These are phyloP conservation scores for Cactoblastis cactorum DNA, from an alignment of 2,888 invertebrate genomes.

Conservation along the genomic window DNA sequence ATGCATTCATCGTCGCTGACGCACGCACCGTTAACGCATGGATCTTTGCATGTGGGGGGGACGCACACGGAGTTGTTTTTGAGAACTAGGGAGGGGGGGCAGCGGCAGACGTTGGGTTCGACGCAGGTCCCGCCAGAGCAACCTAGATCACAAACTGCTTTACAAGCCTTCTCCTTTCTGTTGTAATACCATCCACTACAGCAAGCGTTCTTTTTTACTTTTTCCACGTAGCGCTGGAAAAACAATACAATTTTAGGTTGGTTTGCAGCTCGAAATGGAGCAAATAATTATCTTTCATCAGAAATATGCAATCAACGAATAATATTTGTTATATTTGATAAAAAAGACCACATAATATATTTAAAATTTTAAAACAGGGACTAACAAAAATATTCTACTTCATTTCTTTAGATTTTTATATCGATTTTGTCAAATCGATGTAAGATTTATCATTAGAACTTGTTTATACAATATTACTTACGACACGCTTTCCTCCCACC, in stretches of 20 bases:
- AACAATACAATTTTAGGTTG: neutral
- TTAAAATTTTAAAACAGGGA: too few species aligned
- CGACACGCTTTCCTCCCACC: neutral
- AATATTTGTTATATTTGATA: too few species aligned
- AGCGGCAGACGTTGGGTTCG: constrained; percentile 28
- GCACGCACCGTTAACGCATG: constrained; percentile 39
- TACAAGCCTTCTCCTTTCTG: neutral
- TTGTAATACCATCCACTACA: constrained; percentile 25
- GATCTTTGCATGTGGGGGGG: constrained; percentile 35
- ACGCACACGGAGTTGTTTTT: constrained; percentile 6
- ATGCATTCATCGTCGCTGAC: constrained; percentile 15
- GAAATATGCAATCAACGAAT: too few species aligned
- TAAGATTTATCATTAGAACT: too few species aligned
- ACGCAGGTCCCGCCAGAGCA: constrained; percentile 33
- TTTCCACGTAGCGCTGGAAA: constrained; percentile 2
- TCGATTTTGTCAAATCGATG: too few species aligned
- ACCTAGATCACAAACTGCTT: constrained; percentile 5
- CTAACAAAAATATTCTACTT: neutral
- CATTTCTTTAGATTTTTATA: too few species aligned
- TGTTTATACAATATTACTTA: neutral
- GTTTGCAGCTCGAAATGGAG: neutral
- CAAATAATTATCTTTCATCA: neutral
- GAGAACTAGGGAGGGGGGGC: constrained; percentile 24
- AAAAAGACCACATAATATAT: too few species aligned
- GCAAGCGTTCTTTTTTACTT: constrained; percentile 16